Conservation (phyloP, 1,140 invertebrate species). For the Halesus radiatus region DNA sequence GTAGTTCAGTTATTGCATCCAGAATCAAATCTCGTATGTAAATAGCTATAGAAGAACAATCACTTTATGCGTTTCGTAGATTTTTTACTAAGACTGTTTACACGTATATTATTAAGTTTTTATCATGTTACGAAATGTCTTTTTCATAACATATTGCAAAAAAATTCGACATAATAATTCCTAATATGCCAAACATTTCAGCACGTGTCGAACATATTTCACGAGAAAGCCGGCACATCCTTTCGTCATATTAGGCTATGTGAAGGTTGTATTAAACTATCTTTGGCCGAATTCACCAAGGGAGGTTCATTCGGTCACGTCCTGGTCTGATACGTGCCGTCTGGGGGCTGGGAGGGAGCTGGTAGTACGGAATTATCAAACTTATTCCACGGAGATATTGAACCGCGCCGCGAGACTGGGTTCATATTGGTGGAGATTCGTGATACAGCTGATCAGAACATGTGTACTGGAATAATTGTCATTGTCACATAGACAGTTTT, state of each 20-base stretch:
- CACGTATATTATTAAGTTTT: too few species aligned
- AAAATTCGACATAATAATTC: not conserved
- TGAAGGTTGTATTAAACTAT: slow-evolving; percentile 24
- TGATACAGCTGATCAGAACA: slow-evolving; percentile 12
- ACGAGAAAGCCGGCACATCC: slow-evolving; percentile 1
- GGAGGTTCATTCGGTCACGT: slow-evolving; percentile 31
- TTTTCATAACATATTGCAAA: too few species aligned
- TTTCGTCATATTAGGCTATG: slow-evolving; percentile 6
- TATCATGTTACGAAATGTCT: too few species aligned
- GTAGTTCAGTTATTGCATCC: too few species aligned
- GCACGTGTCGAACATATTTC: not conserved
- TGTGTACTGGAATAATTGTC: not conserved
- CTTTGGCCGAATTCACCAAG: slow-evolving; percentile 12
- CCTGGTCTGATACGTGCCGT: slow-evolving; percentile 16
- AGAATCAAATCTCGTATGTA: too few species aligned
- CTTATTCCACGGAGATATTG: not conserved
- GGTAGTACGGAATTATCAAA: not conserved
- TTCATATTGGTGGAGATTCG: not conserved
- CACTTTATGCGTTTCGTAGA: too few species aligned
- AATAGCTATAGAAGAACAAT: too few species aligned
- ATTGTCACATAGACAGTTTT: too few species aligned
- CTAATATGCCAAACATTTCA: not conserved
- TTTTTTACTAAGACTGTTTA: too few species aligned
- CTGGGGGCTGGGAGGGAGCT: not conserved
- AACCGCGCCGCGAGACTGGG: too few species aligned